Evolutionary conservation across 1,140 invertebrate genomes (phyloP), one percentile per base, ranked within the genome.

Genomic region (Saccostrea echinata): DNA sequence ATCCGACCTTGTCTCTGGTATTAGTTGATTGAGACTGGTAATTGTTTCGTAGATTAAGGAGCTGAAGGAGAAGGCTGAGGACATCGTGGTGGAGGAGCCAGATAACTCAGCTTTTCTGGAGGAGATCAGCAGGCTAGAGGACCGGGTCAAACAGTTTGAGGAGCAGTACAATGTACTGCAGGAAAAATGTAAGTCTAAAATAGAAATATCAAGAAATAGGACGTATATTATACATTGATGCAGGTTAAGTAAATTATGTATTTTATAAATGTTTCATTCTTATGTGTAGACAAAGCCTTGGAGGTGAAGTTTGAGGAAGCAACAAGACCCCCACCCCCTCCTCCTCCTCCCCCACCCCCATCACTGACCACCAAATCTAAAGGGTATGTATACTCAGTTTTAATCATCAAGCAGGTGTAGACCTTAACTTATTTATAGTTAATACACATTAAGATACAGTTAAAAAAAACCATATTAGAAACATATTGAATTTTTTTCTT

Each of bases 341-440:
- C 91, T 18, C 91, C 91, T n/a, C 91, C 91, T 30, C 91, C 91
- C 1, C 91, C 90, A 85, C 91, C 90, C 76, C 91, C 90, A 55
- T 85, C 89, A 68, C 86, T 52, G 84, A 64, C 30, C 30, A 82
- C 52, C 16, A 89, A 85, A 57, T 68, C 81, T 76, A 85, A 85
- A 87, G 87, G 90, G 87, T 81, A 68, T 43, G 85, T 53, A 83
- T 85, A 35, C 21, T 30, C 27, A 35, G 52, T n/a, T 61, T 61
- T 13, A 21, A 21, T n/a, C 55, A 16, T 18, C 55, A 57, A 13
- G 13, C 55, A 57, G 21, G 13, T 57, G 21, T 21, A 18, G 55
- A 18, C 9, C 9, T 6, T 21, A 21, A 18, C 18, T 3, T 1
- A 61, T 18, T 21, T 3, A 21, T 61, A 18, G 55, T 61, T 61